These are phyloP conservation scores for Mormoops blainvillei DNA, from an alignment of 2,113 vertebrate genomes.

Conservation along the genomic window DNA sequence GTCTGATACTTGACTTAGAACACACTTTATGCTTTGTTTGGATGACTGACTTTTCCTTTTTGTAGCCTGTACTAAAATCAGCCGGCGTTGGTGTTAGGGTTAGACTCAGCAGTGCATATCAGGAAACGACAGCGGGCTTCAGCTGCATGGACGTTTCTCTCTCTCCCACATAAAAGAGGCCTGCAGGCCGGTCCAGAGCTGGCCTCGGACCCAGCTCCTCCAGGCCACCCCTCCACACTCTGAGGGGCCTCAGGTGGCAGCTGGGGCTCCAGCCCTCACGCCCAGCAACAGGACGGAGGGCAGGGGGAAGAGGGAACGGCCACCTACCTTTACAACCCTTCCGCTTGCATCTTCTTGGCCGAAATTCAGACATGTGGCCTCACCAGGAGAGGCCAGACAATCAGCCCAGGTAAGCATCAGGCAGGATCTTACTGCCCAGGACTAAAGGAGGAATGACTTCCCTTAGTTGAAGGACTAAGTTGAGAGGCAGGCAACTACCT, in stretches of 20 bases:
- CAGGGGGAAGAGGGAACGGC: neutral
- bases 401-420: neutral
- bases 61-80: constrained; percentile 53
- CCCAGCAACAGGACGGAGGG: neutral
- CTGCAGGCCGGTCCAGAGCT: neutral
- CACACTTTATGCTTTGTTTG: constrained; percentile 8
- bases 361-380: neutral
- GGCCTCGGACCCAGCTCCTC: neutral
- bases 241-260: neutral
- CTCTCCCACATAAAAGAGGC: neutral
- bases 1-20: neutral
- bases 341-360: neutral
- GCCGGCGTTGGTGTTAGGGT: constrained; percentile 7
- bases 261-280: neutral
- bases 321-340: neutral
- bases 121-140: neutral
- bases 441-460: neutral
- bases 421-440: neutral
- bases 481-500: neutral
- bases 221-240: rapidly evolving
- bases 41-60: constrained; percentile 12
- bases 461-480: no score
- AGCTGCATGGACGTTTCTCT: neutral
- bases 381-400: neutral
- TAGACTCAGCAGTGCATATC: constrained; percentile 24